Percentiles rank a stretch among this genome's conserved stretches.
phyloP scores from a whole-genome alignment of 2,888 invertebrate species.

The Drosophila nigricruria region DNA sequence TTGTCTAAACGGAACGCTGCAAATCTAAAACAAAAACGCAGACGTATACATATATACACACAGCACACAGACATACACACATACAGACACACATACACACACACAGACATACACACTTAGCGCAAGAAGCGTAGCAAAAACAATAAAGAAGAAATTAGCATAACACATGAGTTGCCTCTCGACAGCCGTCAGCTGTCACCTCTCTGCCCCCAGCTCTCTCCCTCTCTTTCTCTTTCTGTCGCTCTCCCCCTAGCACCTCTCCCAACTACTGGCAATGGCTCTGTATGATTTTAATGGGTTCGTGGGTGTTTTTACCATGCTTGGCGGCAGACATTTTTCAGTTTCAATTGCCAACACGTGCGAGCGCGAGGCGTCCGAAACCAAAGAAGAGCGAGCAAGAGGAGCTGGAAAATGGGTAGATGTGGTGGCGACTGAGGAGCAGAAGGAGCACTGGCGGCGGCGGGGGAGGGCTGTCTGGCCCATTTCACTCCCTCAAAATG shows the following conservation, averaged over 20 bases:
- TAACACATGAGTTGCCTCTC: slow-evolving; percentile 59
- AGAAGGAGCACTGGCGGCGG: not conserved
- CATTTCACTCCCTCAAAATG: slow-evolving; percentile 19
- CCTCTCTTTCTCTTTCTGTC: not conserved
- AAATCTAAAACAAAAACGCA: slow-evolving; percentile 12
- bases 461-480: not conserved
- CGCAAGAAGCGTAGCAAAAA: slow-evolving; percentile 53
- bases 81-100: slow-evolving; percentile 1
- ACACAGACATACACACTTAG: slow-evolving; percentile 11
- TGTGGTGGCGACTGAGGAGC: not conserved
- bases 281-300: slow-evolving; percentile 62
- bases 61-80: slow-evolving; percentile 8
- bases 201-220: not conserved
- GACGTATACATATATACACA: slow-evolving; percentile 3
- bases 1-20: slow-evolving; percentile 32
- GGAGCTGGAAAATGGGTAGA: slow-evolving; percentile 9
- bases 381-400: slow-evolving; percentile 28
- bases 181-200: slow-evolving; percentile 42
- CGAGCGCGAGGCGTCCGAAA: slow-evolving; percentile 44
- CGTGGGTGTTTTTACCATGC: slow-evolving; percentile 55
- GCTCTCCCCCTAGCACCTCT: not conserved
- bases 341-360: slow-evolving; percentile 76
- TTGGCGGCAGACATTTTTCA: slow-evolving; percentile 52
- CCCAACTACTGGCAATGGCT: slow-evolving; percentile 11
- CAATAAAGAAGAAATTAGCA: slow-evolving; percentile 72